Evolutionary conservation across 2,888 invertebrate genomes (phyloP).

Genomic region (Caprella mutica): DNA sequence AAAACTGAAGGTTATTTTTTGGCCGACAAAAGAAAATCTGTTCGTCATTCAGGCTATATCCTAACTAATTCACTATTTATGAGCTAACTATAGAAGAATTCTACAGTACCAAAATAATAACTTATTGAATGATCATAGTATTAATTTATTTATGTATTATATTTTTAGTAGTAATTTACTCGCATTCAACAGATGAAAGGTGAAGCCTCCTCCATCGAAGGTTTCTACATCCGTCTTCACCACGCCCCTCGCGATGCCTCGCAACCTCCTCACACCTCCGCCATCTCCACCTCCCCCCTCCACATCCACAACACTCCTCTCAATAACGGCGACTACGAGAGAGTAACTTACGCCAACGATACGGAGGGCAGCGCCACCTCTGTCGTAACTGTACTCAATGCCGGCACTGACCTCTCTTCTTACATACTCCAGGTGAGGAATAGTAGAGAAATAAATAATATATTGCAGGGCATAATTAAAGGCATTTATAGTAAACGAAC

Average conservation of each 20-base stretch:
- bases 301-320: constrained; percentile 1
- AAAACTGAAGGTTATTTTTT: too few species aligned
- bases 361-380: constrained; percentile 15
- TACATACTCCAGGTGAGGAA: constrained; percentile 25
- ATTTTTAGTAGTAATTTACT: neutral
- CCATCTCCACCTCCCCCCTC: neutral
- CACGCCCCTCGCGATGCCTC: constrained; percentile 15
- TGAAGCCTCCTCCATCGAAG: constrained; percentile 22
- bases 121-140: too few species aligned
- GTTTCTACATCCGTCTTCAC: constrained; percentile 31
- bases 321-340: neutral
- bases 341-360: neutral
- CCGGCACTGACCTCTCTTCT: constrained; percentile 20
- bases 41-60: too few species aligned
- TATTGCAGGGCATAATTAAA: too few species aligned
- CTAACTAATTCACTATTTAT: too few species aligned
- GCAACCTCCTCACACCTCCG: neutral
- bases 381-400: constrained; percentile 26
- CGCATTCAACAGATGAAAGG: constrained; percentile 16
- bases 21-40: too few species aligned
- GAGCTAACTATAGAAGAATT: too few species aligned
- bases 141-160: neutral
- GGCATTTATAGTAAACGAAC: too few species aligned
- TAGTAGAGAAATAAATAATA: too few species aligned
- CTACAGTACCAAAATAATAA: too few species aligned